Evolutionary conservation across 2,797 vertebrate species (phyloP), one percentile per base, ranked within the genome.

Genomic region (Yasuhikotakia modesta): DNA sequence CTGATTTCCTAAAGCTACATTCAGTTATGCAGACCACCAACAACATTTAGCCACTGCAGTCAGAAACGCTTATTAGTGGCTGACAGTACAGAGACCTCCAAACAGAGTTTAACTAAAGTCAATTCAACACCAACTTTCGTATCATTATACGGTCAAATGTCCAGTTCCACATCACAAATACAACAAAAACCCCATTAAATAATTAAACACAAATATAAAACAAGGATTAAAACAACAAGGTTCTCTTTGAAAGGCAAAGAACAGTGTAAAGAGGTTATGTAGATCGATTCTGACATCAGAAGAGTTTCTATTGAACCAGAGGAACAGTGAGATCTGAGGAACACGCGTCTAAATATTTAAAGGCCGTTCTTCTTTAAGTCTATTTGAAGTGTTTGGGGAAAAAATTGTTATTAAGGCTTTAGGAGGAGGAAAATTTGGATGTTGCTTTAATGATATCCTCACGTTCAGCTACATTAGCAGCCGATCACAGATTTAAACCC

Each of bases 271-370:
- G 21, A 24, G 63, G 32, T 61, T 50, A 74, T 57, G 63, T 64
- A n/a, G 30, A 65, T 30, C 17, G 22, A 76, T 76, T 66, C 32
- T 19, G 61, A 63, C 73, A 75, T 66, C 73, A 75, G 32, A 55
- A 53, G 19, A 75, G 32, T 64, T 65, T 43, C 72, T 76, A 67
- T 75, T 72, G 60, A 76, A 43, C 21, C 19, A 66, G 35, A 21
- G 58, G 60, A 64, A 60, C 58, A 32, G 52, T 50, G 74, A 72
- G 61, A 60, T 70, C 61, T 64, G 7, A 67, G 67, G 63, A 67
- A 52, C 4, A n/a, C 17, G 19, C 5, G 12, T 19, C 35, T 75
- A 75, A 46, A 66, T 75, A 75, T 67, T 75, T 66, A 24, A 75
- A 22, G 6, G 27, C 57, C 27, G 24, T 46, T 52, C 8, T 2